Conservation (phyloP, 2,797 vertebrate genomes). For the Pipistrellus kuhlii region DNA sequence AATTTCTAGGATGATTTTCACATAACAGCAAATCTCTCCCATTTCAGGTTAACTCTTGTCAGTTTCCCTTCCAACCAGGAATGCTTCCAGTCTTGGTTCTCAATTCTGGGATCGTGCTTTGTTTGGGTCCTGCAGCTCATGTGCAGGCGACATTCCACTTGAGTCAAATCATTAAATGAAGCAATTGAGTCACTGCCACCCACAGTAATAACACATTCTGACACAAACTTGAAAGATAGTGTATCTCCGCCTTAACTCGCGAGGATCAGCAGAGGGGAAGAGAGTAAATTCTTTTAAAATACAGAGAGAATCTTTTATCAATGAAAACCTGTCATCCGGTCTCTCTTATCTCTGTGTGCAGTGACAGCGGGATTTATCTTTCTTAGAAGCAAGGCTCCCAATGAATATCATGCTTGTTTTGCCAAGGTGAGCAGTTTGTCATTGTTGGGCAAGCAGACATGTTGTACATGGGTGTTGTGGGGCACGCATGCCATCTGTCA, state of each 20-base stretch:
- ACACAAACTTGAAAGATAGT: slow-evolving; percentile 83
- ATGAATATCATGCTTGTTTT: slow-evolving; percentile 81
- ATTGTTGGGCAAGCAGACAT: slow-evolving; percentile 69
- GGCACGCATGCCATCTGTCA: not conserved
- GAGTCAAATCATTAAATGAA: slow-evolving; percentile 65
- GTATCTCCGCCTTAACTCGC: slow-evolving; percentile 80
- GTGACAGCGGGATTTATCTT: slow-evolving; percentile 83
- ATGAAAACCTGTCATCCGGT: slow-evolving; percentile 78
- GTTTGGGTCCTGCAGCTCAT: not conserved
- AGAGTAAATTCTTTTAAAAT: slow-evolving; percentile 83
- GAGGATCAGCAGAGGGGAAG: slow-evolving; percentile 78
- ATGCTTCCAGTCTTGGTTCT: not conserved
- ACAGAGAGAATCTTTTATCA: slow-evolving; percentile 84
- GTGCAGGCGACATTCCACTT: not conserved
- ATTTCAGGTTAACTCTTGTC: not conserved
- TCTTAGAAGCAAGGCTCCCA: slow-evolving; percentile 77
- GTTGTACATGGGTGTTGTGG: slow-evolving; percentile 75
- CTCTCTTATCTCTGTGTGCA: slow-evolving; percentile 82
- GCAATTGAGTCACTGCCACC: slow-evolving; percentile 67
- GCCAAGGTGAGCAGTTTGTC: slow-evolving; percentile 82
- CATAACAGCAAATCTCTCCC: not conserved
- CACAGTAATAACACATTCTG: slow-evolving; percentile 63
- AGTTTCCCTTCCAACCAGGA: not conserved
- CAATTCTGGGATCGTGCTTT: not conserved
- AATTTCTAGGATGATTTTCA: slow-evolving; percentile 34